Evolutionary conservation across 2,888 invertebrate species (phyloP).

Genomic region (Drymonia ruficornis): DNA sequence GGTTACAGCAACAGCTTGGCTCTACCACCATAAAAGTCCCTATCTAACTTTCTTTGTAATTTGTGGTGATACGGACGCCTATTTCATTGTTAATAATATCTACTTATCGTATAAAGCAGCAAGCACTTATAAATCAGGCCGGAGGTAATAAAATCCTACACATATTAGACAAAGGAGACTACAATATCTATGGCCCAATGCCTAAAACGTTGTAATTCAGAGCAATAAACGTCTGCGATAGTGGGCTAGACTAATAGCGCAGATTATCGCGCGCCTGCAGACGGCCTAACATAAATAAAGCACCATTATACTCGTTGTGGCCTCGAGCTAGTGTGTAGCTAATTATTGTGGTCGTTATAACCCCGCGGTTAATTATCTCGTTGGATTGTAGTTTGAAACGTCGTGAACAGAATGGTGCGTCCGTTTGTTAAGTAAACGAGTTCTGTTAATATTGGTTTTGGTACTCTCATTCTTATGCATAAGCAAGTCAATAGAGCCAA

Average conservation of each 20-base stretch:
- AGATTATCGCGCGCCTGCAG: constrained; percentile 2
- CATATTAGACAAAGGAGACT: too few relatives aligned
- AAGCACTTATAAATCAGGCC: too few relatives aligned
- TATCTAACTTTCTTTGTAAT: too few relatives aligned
- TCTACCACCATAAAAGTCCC: too few relatives aligned
- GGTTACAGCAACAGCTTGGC: too few relatives aligned
- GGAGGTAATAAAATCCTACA: background rate
- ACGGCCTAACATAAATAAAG: constrained; percentile 5
- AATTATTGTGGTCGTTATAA: background rate
- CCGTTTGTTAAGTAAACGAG: background rate
- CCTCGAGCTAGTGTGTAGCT: background rate
- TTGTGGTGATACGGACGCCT: background rate
- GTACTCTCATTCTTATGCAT: too few relatives aligned
- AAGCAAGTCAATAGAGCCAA: too few relatives aligned
- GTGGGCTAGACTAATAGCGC: background rate
- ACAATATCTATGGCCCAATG: too few relatives aligned
- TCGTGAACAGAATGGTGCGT: background rate
- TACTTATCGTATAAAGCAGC: too few relatives aligned
- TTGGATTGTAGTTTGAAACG: background rate
- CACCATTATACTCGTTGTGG: constrained; percentile 1
- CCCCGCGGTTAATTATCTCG: background rate
- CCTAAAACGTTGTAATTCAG: background rate
- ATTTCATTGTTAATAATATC: background rate
- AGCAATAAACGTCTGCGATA: background rate
- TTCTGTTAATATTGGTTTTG: too few relatives aligned